phyloP scores from a whole-genome alignment of 2,888 invertebrate species.

The Thalpophila matura region DNA sequence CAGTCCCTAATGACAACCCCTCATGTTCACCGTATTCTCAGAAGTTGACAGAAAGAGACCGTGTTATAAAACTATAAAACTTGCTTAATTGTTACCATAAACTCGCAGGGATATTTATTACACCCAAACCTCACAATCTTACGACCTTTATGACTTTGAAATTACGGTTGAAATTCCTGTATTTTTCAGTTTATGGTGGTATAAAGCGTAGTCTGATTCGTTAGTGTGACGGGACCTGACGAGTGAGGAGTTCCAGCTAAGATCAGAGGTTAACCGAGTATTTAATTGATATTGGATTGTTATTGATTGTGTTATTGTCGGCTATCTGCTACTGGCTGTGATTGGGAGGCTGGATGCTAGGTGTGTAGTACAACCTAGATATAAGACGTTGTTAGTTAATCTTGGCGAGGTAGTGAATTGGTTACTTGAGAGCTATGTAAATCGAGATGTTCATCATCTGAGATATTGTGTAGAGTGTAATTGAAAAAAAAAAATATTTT shows the following conservation, averaged over 20 bases:
- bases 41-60: slow-evolving; percentile 85
- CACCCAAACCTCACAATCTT: slow-evolving; percentile 5
- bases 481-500: no score
- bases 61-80: slow-evolving; percentile 85
- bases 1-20: slow-evolving; percentile 84
- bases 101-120: slow-evolving; percentile 74
- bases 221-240: slow-evolving; percentile 76
- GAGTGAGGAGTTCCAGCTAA: slow-evolving; percentile 70
- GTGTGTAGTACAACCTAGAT: not conserved
- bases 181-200: slow-evolving; percentile 31
- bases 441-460: not conserved
- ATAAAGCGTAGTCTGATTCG: slow-evolving; percentile 67
- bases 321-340: slow-evolving; percentile 59
- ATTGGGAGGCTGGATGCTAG: slow-evolving; percentile 32
- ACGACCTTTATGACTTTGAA: slow-evolving; percentile 5
- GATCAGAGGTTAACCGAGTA: slow-evolving; percentile 67
- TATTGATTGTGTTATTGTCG: slow-evolving; percentile 70
- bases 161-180: slow-evolving; percentile 37
- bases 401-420: slow-evolving; percentile 9
- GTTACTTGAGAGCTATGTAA: not conserved
- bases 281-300: slow-evolving; percentile 74
- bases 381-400: not conserved
- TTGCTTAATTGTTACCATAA: slow-evolving; percentile 84
- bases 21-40: slow-evolving; percentile 75
- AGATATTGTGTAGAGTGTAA: no score